A percentile compares a stretch with the other conserved stretches of the same genome.
phyloP scores from a whole-genome alignment of 2,888 invertebrate genomes.

The Scaptomyza flava region DNA sequence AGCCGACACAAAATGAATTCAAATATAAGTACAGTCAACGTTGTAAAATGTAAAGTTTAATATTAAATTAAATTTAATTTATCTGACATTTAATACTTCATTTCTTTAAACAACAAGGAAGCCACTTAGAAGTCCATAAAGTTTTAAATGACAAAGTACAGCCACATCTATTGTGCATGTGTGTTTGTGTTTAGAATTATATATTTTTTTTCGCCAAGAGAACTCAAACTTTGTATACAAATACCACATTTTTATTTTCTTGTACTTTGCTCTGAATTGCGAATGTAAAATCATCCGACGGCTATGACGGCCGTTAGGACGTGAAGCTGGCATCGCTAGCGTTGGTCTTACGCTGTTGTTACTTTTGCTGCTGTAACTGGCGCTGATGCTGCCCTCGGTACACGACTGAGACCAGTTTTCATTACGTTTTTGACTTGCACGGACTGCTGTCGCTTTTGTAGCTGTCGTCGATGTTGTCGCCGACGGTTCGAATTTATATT shows the following conservation, averaged over 20 bases:
- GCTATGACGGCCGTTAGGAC: slow-evolving; percentile 29
- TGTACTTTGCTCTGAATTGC: slow-evolving; percentile 25
- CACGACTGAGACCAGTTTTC: slow-evolving; percentile 68
- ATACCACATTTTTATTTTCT: slow-evolving; percentile 18
- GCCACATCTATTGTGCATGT: too few species aligned
- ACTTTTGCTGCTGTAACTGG: slow-evolving; percentile 17
- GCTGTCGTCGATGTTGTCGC: slow-evolving; percentile 37
- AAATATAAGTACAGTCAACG: too few species aligned
- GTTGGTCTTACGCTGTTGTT: slow-evolving; percentile 21
- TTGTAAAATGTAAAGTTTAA: too few species aligned
- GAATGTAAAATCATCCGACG: slow-evolving; percentile 43
- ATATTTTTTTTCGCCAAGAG: background rate
- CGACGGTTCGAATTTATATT: slow-evolving; percentile 57
- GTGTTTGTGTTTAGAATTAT: too few species aligned
- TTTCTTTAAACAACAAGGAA: too few species aligned
- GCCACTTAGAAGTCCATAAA: too few species aligned
- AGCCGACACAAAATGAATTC: too few species aligned
- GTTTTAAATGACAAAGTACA: too few species aligned
- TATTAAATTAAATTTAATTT: too few species aligned
- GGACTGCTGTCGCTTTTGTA: slow-evolving; percentile 51
- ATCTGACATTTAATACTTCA: too few species aligned
- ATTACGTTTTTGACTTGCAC: slow-evolving; percentile 68
- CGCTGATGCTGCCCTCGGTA: slow-evolving; percentile 57
- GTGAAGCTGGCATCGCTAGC: slow-evolving; percentile 26
- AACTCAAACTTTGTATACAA: background rate